These are phyloP conservation scores for Oreotrochilus melanogaster DNA, from an alignment of 2,113 vertebrate species.

Conservation along the genomic window DNA sequence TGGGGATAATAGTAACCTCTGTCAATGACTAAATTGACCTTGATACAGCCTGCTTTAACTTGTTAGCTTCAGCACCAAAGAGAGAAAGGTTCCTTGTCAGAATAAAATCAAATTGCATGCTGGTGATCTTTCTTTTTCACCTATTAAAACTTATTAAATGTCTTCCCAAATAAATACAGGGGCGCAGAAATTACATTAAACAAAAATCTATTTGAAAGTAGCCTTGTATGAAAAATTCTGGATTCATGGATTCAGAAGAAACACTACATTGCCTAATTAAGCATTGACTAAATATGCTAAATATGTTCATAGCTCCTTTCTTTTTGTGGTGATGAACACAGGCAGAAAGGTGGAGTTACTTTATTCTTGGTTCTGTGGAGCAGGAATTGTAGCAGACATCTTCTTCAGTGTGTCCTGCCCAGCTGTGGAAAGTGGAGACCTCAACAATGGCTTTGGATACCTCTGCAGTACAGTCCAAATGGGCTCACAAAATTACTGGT, in stretches of 20 bases:
- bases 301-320: background rate
- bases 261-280: fast-evolving
- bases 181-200: background rate
- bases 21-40: background rate
- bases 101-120: background rate
- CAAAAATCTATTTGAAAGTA: too few relatives aligned
- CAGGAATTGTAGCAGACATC: background rate
- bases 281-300: background rate
- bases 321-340: background rate
- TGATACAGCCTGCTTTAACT: background rate
- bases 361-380: background rate
- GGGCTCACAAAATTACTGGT: background rate
- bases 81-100: background rate
- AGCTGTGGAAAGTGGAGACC: background rate
- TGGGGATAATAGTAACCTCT: background rate
- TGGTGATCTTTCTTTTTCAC: background rate
- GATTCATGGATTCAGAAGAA: background rate
- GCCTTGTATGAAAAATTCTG: background rate
- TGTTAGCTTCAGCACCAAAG: background rate
- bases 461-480: fast-evolving
- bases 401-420: background rate
- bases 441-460: background rate
- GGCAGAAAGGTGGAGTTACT: background rate
- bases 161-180: background rate
- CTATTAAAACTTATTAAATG: background rate